These are phyloP conservation scores for Chinchilla lanigera DNA, from an alignment of 2,113 vertebrate species.

Conservation along the genomic window DNA sequence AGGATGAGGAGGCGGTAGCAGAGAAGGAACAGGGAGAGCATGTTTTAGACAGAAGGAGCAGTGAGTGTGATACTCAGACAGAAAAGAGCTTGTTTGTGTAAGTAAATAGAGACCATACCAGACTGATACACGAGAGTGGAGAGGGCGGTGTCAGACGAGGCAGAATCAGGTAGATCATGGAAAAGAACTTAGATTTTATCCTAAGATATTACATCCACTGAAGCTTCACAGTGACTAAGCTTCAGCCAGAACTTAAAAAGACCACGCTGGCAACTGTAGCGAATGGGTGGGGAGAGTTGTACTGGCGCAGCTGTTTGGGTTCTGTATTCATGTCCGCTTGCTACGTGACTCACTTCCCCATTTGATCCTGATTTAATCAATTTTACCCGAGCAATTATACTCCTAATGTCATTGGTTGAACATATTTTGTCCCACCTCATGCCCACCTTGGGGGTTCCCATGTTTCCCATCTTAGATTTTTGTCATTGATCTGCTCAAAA, in stretches of 20 bases:
- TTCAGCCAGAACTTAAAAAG: neutral
- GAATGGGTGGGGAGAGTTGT: neutral
- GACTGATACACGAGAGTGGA: fast-evolving
- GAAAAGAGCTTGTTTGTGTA: neutral
- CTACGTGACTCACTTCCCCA: too few species aligned
- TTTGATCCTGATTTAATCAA: too few species aligned
- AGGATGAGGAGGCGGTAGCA: neutral
- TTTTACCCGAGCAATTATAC: too few species aligned
- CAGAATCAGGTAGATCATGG: neutral
- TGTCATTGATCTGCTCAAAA: too few species aligned
- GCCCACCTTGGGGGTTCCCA: too few species aligned
- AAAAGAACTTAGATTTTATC: neutral
- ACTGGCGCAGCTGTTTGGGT: neutral
- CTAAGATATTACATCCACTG: neutral
- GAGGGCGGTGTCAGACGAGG: neutral
- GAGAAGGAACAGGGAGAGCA: neutral
- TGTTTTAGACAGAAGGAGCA: neutral
- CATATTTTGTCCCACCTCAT: too few species aligned
- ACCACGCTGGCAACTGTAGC: neutral
- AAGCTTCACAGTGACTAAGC: neutral
- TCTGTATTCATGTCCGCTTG: too few species aligned
- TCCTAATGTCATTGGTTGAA: too few species aligned
- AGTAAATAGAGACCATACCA: neutral
- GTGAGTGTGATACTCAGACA: neutral
- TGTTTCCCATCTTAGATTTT: too few species aligned